These are phyloP conservation scores for Chorisops tibialis DNA, from an alignment of 2,888 invertebrate species.

Conservation along the genomic window DNA sequence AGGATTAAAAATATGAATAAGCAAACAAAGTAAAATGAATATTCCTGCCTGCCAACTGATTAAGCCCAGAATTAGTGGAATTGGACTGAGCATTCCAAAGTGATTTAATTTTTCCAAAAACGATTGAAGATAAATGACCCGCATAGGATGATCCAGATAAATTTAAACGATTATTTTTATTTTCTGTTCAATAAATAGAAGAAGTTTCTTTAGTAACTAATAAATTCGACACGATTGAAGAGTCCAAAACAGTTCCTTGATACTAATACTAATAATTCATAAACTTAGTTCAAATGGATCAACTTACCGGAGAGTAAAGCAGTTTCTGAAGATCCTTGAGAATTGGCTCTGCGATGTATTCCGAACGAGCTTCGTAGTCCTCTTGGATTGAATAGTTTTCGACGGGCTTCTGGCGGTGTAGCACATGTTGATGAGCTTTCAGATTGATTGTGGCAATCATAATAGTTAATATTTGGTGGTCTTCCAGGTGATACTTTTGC, in stretches of 20 bases:
- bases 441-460: constrained; percentile 51
- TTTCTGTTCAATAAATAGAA: neutral
- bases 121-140: constrained; percentile 54
- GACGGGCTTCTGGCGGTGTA: constrained; percentile 73
- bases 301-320: constrained; percentile 62
- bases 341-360: constrained; percentile 47
- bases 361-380: constrained; percentile 75
- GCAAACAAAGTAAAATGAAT: constrained; percentile 25
- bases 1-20: neutral
- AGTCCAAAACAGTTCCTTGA: constrained; percentile 42
- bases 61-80: constrained; percentile 71
- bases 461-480: constrained; percentile 44
- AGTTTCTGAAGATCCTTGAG: constrained; percentile 59
- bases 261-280: too few species aligned
- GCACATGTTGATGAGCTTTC: constrained; percentile 66
- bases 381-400: constrained; percentile 80
- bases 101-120: constrained; percentile 85
- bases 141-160: constrained; percentile 51
- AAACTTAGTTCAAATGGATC: too few species aligned
- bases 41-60: constrained; percentile 71
- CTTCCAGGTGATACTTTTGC: constrained; percentile 42
- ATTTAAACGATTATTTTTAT: constrained; percentile 45
- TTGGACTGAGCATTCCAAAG: constrained; percentile 78
- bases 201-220: constrained; percentile 41
- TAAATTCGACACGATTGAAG: constrained; percentile 51